Conservation (phyloP, 2,797 vertebrate species). For the Epinephelus coioides region DNA sequence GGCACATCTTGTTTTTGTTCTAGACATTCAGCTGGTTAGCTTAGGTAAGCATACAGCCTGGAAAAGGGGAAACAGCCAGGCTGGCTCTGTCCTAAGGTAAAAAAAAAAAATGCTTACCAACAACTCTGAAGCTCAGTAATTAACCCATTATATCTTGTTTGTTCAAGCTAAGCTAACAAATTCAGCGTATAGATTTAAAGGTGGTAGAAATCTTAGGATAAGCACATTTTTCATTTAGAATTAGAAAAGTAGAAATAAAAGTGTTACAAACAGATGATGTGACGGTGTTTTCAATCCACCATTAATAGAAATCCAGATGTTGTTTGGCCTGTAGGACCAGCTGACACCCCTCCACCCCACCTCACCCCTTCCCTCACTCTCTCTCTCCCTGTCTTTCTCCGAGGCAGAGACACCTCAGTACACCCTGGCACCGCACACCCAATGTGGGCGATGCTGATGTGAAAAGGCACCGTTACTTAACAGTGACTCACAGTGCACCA, state of each 20-base stretch:
- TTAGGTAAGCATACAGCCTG: constrained; percentile 8
- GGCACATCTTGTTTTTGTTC: too few species aligned
- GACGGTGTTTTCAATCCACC: constrained; percentile 21
- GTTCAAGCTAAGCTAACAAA: background rate
- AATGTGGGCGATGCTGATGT: constrained; percentile 79
- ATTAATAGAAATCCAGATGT: constrained; percentile 60
- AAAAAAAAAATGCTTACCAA: too few species aligned
- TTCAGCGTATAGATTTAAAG: background rate
- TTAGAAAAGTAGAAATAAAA: constrained; percentile 4
- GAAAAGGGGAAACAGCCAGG: background rate
- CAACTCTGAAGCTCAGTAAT: background rate
- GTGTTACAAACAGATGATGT: constrained; percentile 13
- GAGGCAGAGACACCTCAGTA: constrained; percentile 78
- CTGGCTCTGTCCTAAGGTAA: background rate
- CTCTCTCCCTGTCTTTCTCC: constrained; percentile 39
- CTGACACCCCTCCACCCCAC: background rate
- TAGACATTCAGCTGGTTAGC: background rate
- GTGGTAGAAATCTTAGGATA: background rate
- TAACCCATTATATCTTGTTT: background rate
- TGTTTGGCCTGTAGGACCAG: constrained; percentile 38
- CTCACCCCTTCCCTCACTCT: background rate
- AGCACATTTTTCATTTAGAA: background rate
- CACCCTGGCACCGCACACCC: constrained; percentile 74
- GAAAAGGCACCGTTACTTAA: constrained; percentile 81
- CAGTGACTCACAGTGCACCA: constrained; percentile 80